These are phyloP conservation scores for Natrix natrix DNA, from an alignment of 2,797 vertebrate genomes.

Conservation along the genomic window DNA sequence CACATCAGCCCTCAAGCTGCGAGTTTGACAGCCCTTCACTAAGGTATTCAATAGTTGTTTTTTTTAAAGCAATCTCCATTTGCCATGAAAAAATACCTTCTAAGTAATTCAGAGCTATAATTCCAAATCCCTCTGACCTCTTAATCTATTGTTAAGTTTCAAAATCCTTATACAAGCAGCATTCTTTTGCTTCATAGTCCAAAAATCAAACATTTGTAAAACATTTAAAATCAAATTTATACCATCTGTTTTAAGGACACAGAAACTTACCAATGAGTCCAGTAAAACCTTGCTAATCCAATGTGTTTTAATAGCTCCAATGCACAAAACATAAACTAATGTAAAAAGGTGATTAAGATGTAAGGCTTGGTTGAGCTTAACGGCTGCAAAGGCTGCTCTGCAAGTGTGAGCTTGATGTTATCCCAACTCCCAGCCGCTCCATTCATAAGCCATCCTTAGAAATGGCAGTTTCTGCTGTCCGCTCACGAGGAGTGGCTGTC, in stretches of 20 bases:
- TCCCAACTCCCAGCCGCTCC: neutral
- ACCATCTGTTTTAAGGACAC: neutral
- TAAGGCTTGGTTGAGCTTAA: neutral
- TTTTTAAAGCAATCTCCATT: neutral
- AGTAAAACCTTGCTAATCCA: neutral
- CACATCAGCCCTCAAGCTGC: too few species aligned
- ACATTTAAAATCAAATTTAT: neutral
- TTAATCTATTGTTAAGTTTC: neutral
- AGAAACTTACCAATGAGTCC: neutral
- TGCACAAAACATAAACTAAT: neutral
- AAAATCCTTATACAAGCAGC: neutral
- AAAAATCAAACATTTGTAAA: neutral
- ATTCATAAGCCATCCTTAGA: neutral
- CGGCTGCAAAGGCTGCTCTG: neutral
- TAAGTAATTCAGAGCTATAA: neutral
- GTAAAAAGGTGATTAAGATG: neutral
- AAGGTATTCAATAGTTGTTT: too few species aligned
- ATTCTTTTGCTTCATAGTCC: neutral
- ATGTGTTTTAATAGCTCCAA: neutral
- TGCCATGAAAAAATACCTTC: neutral
- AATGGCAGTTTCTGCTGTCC: neutral
- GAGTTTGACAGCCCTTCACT: too few species aligned
- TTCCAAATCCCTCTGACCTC: neutral
- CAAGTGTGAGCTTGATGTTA: neutral
- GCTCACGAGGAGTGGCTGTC: neutral